Evolutionary conservation across 2,113 vertebrate genomes (phyloP), one percentile per base, ranked within the genome.

Genomic region (Onychostruthus taczanowskii): DNA sequence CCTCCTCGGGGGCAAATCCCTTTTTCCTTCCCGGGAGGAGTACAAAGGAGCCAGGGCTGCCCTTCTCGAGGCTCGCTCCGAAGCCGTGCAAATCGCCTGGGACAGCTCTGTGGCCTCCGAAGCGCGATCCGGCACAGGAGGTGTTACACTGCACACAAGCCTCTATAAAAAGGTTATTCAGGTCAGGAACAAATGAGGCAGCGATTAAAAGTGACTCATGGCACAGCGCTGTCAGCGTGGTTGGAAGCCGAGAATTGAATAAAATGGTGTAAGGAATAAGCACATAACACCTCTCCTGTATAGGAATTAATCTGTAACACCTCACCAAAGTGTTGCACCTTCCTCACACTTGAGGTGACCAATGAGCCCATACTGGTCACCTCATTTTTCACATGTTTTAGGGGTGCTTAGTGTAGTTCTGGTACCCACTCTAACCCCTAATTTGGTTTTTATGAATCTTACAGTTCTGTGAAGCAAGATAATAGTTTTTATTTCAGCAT

Each of bases 81-180:
- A 10, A 37, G n/a, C 3, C 3, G 1, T 11, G 35, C n/a, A 9
- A 39, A 46, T 23, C 6, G 46, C 4, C 1, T 12, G 62, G 87
- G 61, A 11, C 13, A 15, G 33, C 5, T n/a, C 31, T 33, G 16
- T 3, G 6, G 72, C 22, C 23, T n/a, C 46, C 3, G 31, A 28
- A 8, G 26, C 2, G 11, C 13, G 2, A 11, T 31, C 62, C 6
- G 2, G 39, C 27, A 4, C 10, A 3, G 41, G 70, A 6, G 66
- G 39, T 20, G 1, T 50, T 47, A 9, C 1, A 5, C 31, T 27
- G 24, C 15, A 5, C 24, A 1, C 44, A 7, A 46, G 39, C 11
- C 28, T 31, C 35, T 7, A 0, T 53, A 3, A 14, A 78, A 62
- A 86, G 76, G 86, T 83, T 84, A 9, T 73, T 72, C 41, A 13